A percentile compares a stretch with the other conserved stretches of the same genome.
These are phyloP conservation scores for Aspidoscelis tigris DNA, from an alignment of 2,113 vertebrate genomes.

Conservation along the genomic window DNA sequence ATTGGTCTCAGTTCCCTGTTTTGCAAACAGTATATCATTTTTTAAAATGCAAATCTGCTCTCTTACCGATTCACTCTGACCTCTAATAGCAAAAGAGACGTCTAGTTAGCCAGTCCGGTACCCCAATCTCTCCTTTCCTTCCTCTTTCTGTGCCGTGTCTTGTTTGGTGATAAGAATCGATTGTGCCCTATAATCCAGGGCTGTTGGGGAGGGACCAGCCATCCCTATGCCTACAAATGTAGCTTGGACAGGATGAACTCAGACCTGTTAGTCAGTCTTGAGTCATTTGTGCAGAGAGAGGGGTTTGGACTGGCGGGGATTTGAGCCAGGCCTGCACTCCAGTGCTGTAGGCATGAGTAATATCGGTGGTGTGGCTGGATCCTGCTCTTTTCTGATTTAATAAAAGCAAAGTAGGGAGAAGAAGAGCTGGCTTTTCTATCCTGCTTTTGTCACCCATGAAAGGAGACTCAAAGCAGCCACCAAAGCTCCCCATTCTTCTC, in stretches of 20 bases:
- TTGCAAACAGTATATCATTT: neutral
- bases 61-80: neutral
- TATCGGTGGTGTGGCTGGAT: neutral
- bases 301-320: neutral
- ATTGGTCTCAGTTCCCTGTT: neutral
- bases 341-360: neutral
- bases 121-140: neutral
- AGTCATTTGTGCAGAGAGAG: constrained; percentile 11
- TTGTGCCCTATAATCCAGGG: no score
- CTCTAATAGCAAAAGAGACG: no score
- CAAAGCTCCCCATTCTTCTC: no score
- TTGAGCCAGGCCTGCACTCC: neutral
- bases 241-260: neutral
- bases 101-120: neutral
- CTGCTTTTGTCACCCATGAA: no score
- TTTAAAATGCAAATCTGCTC: neutral
- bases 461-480: no score
- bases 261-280: constrained; percentile 15
- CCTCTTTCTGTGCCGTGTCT: neutral
- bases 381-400: neutral
- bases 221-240: neutral
- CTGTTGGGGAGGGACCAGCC: neutral
- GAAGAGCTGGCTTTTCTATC: no score
- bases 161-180: neutral
- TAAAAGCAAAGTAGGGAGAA: neutral